Evolutionary conservation across 2,888 invertebrate species (phyloP), one percentile per base, ranked within the genome.

Genomic region (Eulithis prunata): DNA sequence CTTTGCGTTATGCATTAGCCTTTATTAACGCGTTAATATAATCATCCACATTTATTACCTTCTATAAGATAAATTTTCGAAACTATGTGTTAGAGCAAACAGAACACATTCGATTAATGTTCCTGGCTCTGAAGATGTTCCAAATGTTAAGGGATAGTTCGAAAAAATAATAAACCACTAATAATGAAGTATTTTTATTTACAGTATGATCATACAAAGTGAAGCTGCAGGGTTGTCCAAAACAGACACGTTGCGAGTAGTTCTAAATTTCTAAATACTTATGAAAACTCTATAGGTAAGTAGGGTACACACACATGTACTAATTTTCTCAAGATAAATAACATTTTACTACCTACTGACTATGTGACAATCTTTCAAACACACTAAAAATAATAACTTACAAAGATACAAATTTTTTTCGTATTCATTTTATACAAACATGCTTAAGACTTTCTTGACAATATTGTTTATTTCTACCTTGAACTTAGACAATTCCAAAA

Each of bases 121-220:
- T 3, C 32, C 32, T 32, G 32, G 32, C 6, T 32, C 4, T 5
- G 0, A 32, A 32, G 32, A 32, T 0, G 32, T 32, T 32, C 3
- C 4, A 32, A 52, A 28, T 21, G 3, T 11, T 47, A 46, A 38
- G 11, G n/a, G 3, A 21, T 41, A 8, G n/a, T 28, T 4, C 0
- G n/a, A 21, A 7, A 13, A 10, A 53, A 59, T 21, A 60, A 60
- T 32, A 54, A 60, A 53, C 32, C 38, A 4, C 0, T 41, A 45
- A 56, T 41, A 60, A 62, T 69, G 61, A 61, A 66, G 36, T 66
- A 66, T 14, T 74, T 32, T 71, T 73, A 73, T 73, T 71, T 46
- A 67, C 67, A 66, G 38, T 57, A 55, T 51, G 57, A 61, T 57
- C n/a, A 53, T 57, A 64, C 59, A 13, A 67, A 60, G 52, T 51